Evolutionary conservation across 2,888 invertebrate species (phyloP).

Genomic region (Drosophila yooni): DNA sequence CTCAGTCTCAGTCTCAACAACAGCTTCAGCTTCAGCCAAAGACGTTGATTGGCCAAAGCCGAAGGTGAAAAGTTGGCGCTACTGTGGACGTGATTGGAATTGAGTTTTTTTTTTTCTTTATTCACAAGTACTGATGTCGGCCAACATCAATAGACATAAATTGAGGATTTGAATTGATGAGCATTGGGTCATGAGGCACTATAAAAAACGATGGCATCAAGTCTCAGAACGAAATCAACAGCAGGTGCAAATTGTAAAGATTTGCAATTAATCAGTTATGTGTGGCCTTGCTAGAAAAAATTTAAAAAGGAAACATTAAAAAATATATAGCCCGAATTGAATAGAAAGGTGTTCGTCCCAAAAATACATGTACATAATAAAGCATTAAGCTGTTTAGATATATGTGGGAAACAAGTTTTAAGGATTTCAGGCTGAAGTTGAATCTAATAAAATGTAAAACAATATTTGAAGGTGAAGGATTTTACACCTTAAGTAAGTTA

Average conservation of each 20-base stretch:
- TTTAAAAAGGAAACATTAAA: background rate
- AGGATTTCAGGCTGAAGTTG: background rate
- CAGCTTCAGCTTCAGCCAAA: constrained; percentile 4
- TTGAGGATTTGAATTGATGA: constrained; percentile 45
- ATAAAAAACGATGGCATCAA: constrained; percentile 10
- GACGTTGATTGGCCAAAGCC: constrained; percentile 59
- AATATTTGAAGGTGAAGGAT: background rate
- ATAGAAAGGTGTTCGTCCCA: background rate
- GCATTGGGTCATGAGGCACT: constrained; percentile 39
- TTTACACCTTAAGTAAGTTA: background rate
- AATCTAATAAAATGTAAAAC: background rate
- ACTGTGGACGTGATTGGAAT: constrained; percentile 55
- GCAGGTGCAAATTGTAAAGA: constrained; percentile 31
- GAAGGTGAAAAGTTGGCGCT: constrained; percentile 62
- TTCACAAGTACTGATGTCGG: constrained; percentile 35
- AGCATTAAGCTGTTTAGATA: background rate
- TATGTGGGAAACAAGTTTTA: background rate
- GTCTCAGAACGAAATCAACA: constrained; percentile 6
- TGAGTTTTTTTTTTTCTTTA: constrained; percentile 30
- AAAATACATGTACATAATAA: background rate
- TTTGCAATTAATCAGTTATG: constrained; percentile 17
- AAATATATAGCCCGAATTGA: background rate
- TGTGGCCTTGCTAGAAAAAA: background rate
- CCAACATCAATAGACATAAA: constrained; percentile 51
- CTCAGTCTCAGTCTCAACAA: constrained; percentile 15